A percentile compares a stretch with the other conserved stretches of the same genome.
These are phyloP conservation scores for Pterois miles DNA, from an alignment of 2,797 vertebrate species.

Conservation along the genomic window DNA sequence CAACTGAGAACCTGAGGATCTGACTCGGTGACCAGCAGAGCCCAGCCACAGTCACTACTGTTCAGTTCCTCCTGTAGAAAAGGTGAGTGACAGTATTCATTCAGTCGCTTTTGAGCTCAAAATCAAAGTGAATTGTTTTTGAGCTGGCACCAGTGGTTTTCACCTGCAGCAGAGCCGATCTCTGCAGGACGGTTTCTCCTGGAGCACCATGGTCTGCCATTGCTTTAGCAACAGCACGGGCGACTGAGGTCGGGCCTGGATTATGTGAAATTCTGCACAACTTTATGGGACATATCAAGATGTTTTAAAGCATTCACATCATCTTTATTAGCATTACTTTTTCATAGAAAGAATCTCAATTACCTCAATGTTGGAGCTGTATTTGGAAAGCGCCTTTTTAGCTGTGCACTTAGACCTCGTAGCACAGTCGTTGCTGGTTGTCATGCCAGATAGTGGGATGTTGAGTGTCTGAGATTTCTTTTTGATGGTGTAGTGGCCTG, in stretches of 20 bases:
- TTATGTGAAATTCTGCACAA: slow-evolving; percentile 55
- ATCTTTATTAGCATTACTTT: background rate
- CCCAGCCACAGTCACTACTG: slow-evolving; percentile 84
- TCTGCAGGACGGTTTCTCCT: slow-evolving; percentile 71
- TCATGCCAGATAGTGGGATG: slow-evolving; percentile 4
- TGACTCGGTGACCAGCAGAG: slow-evolving; percentile 80
- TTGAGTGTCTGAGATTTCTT: slow-evolving; percentile 26
- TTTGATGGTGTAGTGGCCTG: slow-evolving; percentile 28
- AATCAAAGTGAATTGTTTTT: background rate
- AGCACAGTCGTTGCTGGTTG: slow-evolving; percentile 28
- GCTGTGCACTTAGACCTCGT: slow-evolving; percentile 55
- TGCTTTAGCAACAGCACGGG: slow-evolving; percentile 78
- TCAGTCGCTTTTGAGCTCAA: background rate
- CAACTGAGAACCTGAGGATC: slow-evolving; percentile 82
- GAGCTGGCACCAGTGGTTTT: background rate
- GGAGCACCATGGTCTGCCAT: slow-evolving; percentile 77
- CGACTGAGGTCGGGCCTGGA: slow-evolving; percentile 51
- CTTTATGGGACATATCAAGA: slow-evolving; percentile 47
- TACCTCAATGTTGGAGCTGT: slow-evolving; percentile 80
- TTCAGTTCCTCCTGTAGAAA: slow-evolving; percentile 83
- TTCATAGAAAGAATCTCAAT: background rate
- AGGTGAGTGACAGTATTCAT: background rate
- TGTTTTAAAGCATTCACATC: background rate
- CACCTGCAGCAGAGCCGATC: slow-evolving; percentile 80
- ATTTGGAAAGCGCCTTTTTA: slow-evolving; percentile 67